These are phyloP conservation scores for Hypomesus transpacificus DNA, from an alignment of 2,113 vertebrate species.

Conservation along the genomic window DNA sequence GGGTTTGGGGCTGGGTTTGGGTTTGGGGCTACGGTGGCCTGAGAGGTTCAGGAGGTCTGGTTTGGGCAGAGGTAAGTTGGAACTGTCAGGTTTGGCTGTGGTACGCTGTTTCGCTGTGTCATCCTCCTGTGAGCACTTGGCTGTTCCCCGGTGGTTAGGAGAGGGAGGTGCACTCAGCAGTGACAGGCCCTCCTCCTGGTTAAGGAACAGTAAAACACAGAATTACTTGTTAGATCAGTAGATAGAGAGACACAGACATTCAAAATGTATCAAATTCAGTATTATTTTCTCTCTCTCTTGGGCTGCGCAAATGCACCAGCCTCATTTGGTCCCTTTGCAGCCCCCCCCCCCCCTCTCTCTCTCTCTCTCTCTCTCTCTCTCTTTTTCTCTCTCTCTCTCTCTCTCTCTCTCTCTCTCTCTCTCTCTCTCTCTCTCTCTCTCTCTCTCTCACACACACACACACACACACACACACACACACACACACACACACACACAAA, in stretches of 20 bases:
- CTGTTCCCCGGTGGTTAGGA: constrained; percentile 31
- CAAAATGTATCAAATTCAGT: too few species aligned
- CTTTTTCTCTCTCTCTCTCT: too few species aligned
- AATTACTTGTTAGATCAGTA: too few species aligned
- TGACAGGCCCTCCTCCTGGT: constrained; percentile 10
- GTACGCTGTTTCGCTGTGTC: constrained; percentile 4
- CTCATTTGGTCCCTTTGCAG: too few species aligned
- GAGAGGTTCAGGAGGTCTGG: constrained; percentile 24
- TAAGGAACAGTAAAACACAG: neutral
- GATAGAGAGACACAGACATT: too few species aligned
- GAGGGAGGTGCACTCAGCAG: constrained; percentile 14
- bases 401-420: too few species aligned
- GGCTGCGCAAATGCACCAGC: too few species aligned
- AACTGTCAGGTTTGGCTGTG: constrained; percentile 21
- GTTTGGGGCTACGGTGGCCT: neutral
- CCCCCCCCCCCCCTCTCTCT: too few species aligned
- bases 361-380: too few species aligned
- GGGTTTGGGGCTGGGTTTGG: neutral
- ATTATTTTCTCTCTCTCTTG: too few species aligned
- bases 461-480: neutral
- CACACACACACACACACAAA: constrained; percentile 1
- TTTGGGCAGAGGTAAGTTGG: constrained; percentile 14
- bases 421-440: neutral
- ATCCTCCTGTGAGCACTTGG: constrained; percentile 38
- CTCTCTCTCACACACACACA: constrained; percentile 12